These are phyloP conservation scores for Trachelus iudaicus DNA, from an alignment of 2,888 invertebrate species.

Conservation along the genomic window DNA sequence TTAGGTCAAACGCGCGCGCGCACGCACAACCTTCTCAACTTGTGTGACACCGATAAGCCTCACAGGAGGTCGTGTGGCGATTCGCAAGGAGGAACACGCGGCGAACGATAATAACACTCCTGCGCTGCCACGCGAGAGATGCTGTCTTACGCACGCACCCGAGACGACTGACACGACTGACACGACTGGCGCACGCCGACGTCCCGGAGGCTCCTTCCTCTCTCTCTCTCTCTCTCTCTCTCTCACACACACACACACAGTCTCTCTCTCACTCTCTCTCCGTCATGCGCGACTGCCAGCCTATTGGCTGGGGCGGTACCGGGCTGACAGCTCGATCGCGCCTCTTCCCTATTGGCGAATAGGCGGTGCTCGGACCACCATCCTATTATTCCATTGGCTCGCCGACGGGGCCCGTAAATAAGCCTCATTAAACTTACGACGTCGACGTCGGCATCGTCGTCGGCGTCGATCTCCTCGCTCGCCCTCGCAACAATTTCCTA, in stretches of 20 bases:
- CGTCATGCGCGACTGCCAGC: conserved; percentile 39
- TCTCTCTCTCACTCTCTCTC: conserved; percentile 10
- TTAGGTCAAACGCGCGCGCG: too few species aligned
- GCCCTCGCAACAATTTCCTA: too few species aligned
- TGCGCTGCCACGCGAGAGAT: conserved; percentile 33
- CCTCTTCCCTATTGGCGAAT: conserved; percentile 41
- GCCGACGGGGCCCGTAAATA: conserved; percentile 35
- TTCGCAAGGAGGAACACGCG: too few species aligned
- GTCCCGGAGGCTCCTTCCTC: conserved; percentile 23
- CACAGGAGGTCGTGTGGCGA: too few species aligned
- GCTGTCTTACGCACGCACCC: conserved; percentile 56
- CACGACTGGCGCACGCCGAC: conserved; percentile 42
- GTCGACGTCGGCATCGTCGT: conserved; percentile 6
- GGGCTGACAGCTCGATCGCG: conserved; percentile 24
- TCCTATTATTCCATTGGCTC: conserved; percentile 41
- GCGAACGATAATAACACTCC: too few species aligned
- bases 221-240: too few species aligned
- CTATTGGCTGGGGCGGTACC: conserved; percentile 45
- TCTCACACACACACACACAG: too few species aligned
- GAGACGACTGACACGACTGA: conserved; percentile 53
- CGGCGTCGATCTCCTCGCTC: too few species aligned
- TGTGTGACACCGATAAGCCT: too few species aligned
- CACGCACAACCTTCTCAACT: too few species aligned
- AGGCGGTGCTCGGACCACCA: conserved; percentile 50
- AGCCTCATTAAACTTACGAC: conserved; percentile 44